Base-by-base conservation (phyloP, 2,113 vertebrate genomes). In the Takifugu bimaculatus region DNA sequence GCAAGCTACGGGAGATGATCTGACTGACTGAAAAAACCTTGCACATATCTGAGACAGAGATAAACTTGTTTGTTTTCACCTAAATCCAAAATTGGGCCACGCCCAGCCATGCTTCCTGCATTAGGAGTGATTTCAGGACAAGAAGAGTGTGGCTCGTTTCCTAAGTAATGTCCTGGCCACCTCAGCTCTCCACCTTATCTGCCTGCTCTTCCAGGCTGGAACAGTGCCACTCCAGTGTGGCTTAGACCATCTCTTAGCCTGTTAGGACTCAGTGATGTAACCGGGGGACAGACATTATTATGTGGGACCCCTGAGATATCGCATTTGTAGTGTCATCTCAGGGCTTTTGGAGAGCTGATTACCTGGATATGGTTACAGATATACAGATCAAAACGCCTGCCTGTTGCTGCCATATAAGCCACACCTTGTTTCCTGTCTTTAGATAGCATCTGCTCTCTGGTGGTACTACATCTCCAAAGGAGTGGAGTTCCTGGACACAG, bases 381-480 rank as follows among this genome's bases (percentile, higher is more conserved):
- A 1, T 39, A 39, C 35, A 39, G 35, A 39, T 39, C 35, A 4
- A 39, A 39, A 39, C 35, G 7, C 35, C 4, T 39, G 35, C 35
- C 35, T 39, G 11, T 2, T 39, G 35, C 35, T 39, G 35, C 35
- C 29, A 13, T 45, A 45, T 48, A 48, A 7, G 2, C 2, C 45
- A 48, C 43, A 47, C 26, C 29, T 13, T 28, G 6, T 66, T 57
- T 20, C 50, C 13, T 52, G 29, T 69, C 79, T 91, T 60, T 84
- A 99, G 97, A 97, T 98, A 94, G 97, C 96, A 26, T 94, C 93
- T 26, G 96, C 97, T 75, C 90, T 99, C 63, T 99, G 97, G 97
- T 99, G 96, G 96, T 99, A 99, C 87, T 99, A 96, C 75, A 91
- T 98, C 67, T 99, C 97, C 51, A 99, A 99, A 91, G 97, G 97